Base-by-base conservation (phyloP, 2,113 vertebrate species). In the Jacana jacana region DNA sequence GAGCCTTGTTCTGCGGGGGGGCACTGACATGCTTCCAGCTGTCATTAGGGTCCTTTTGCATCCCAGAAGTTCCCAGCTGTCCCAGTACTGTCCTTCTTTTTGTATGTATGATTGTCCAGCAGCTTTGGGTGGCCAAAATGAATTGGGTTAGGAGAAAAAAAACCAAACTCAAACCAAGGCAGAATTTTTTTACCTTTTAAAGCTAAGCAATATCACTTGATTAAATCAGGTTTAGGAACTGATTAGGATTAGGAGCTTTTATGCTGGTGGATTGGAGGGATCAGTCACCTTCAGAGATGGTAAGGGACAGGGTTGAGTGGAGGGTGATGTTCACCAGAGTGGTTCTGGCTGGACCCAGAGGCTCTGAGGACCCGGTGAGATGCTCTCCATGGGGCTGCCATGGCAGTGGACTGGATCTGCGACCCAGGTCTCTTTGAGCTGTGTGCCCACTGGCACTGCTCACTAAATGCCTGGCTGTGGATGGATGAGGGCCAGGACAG, bases 101-200 rank as follows among this genome's bases (percentile, higher is more conserved):
- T 37, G 22, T 8, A 55, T 10, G 9, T 42, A 6, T 24, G n/a
- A 58, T 40, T 37, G 20, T 87, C 37, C 25, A 75, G 85, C 13
- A 87, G 54, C 42, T 78, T 40, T 1, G 3, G 8, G 23, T 57
- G 31, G 25, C 58, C 25, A 66, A 48, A 80, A 73, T 54, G 14
- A 63, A 13, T 18, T 42, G 31, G 13, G 7, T 54, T 46, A 18
- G 3, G 11, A 63, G 3, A 17, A 49, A 37, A 66, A 65, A 37
- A 13, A 42, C 1, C 17, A 23, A 68, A 4, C 0, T 1, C 30
- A 44, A 81, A 72, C 10, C 12, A 65, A 87, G 6, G 4, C 6
- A 81, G 23, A 82, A 58, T 2, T 25, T 51, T 3, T 22, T n/a
- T 11, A 33, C 54, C 48, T 48, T 23, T 35, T 6, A 10, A 31